phyloP scores from a whole-genome alignment of 2,888 invertebrate species.

The Pyrochroa serraticornis region DNA sequence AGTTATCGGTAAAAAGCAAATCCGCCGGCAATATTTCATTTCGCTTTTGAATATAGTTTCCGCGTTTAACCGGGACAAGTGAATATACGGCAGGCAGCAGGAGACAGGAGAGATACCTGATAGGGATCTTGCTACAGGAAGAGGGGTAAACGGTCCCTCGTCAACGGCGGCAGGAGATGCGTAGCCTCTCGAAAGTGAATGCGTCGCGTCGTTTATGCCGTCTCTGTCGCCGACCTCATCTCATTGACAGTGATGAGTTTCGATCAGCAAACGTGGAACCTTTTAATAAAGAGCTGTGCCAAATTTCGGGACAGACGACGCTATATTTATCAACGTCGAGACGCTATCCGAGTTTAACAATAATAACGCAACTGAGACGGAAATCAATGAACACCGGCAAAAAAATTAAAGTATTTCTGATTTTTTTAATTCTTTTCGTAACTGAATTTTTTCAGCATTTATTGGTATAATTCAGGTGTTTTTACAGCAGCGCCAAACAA shows the following conservation, averaged over 20 bases:
- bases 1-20: slow-evolving; percentile 34
- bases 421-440: too few species aligned
- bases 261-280: slow-evolving; percentile 34
- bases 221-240: slow-evolving; percentile 23
- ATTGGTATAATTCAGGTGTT: too few species aligned
- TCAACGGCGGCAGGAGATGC: slow-evolving; percentile 30
- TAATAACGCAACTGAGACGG: too few species aligned
- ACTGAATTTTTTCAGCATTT: too few species aligned
- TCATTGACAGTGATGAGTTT: slow-evolving; percentile 39
- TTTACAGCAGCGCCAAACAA: too few species aligned
- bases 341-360: background rate
- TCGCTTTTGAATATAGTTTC: slow-evolving; percentile 34
- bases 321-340: slow-evolving; percentile 5
- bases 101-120: slow-evolving; percentile 32
- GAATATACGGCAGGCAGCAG: slow-evolving; percentile 28
- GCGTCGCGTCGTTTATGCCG: slow-evolving; percentile 26
- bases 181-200: slow-evolving; percentile 33
- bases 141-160: slow-evolving; percentile 32
- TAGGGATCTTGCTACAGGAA: slow-evolving; percentile 33
- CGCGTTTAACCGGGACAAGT: slow-evolving; percentile 34
- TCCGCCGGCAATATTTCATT: slow-evolving; percentile 37
- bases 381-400: too few species aligned
- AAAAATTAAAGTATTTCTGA: too few species aligned
- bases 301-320: slow-evolving; percentile 2
- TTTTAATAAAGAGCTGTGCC: slow-evolving; percentile 35